Evolutionary conservation across 2,113 vertebrate species (phyloP), one percentile per base, ranked within the genome.

Genomic region (Sciurus niger): DNA sequence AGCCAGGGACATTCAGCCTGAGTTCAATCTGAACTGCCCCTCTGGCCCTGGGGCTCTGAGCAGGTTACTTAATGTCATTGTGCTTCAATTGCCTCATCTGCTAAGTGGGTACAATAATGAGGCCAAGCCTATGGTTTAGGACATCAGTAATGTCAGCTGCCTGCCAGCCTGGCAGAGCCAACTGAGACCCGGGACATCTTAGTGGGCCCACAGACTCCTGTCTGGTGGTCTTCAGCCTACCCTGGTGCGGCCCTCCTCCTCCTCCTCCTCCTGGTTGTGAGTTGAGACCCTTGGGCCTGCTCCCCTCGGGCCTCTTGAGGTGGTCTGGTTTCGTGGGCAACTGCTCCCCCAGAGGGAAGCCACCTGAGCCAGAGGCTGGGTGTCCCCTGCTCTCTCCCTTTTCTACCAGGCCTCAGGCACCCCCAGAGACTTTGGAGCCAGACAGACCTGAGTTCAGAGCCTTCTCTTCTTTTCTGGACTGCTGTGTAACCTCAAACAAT

Each of bases 401-500:
- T 25, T 28, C 46, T 22, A 2, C 14, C 1, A 2, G 46, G n/a
- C 40, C 30, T 46, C 60, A 14, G 77, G 17, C 43, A 6, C 34
- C 25, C 30, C 12, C 37, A 6, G 58, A 85, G 79, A 43, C 85
- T 67, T 32, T 28, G 70, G 76, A 37, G 70, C 76, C 93, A 22
- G 63, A 40, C 37, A 60, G 85, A 58, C 58, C 43, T 48, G 68
- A 84, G 67, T 63, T 24, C 53, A 40, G 86, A 46, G 70, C 74
- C 67, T 76, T 22, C 34, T 30, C 77, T 55, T 51, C n/a, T 30
- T 89, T 70, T 34, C 0, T n/a, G 3, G 70, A 86, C 17, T 43
- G 48, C 91, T 84, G 60, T 77, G 89, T 88, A 84, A 76, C 88
- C 55, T 82, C 58, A 34, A 78, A 46, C 46, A 67, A 68, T 73